Evolutionary conservation across 2,888 invertebrate species (phyloP), one percentile per base, ranked within the genome.

Genomic region (Tachina grossa): DNA sequence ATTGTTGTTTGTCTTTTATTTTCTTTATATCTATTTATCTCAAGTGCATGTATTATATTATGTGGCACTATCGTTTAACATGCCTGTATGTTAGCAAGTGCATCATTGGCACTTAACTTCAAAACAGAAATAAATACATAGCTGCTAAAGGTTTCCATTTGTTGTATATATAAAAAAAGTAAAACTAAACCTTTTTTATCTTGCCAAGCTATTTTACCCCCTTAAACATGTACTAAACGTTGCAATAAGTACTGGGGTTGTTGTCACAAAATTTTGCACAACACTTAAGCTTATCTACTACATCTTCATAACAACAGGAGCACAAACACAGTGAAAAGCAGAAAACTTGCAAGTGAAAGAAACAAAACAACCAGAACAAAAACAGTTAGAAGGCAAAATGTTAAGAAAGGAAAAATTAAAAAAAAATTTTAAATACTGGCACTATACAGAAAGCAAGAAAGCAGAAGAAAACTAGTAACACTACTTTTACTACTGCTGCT

Each of bases 251-350:
- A 68, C 76, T 83, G 72, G 85, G 72, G 79, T 83, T 83, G 85
- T 85, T 85, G 82, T 85, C 85, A 83, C 85, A 82, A 85, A 85
- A 83, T 80, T 78, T 75, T 85, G 85, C 79, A 82, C 82, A 79
- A 82, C 83, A 85, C 85, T 85, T 83, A 72, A 83, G 83, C 85
- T 85, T 85, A 81, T 81, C 84, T 81, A 85, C 81, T 74, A 83
- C 82, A 79, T 75, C 82, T 79, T 75, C 41, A 83, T 61, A 75
- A 75, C 57, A 69, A 74, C 81, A 66, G 13, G 45, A 63, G 61
- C 55, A 66, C 31, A 61, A 68, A 78, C 49, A 43, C 77, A 59
- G 19, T 63, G 47, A 43, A 65, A 66, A 49, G 31, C 31, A 31
- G 63, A 51, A 74, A 66, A 69, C 59, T 69, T 61, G 69, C 59